Conservation (phyloP, 2,113 vertebrate genomes). For the Eolophus roseicapilla region DNA sequence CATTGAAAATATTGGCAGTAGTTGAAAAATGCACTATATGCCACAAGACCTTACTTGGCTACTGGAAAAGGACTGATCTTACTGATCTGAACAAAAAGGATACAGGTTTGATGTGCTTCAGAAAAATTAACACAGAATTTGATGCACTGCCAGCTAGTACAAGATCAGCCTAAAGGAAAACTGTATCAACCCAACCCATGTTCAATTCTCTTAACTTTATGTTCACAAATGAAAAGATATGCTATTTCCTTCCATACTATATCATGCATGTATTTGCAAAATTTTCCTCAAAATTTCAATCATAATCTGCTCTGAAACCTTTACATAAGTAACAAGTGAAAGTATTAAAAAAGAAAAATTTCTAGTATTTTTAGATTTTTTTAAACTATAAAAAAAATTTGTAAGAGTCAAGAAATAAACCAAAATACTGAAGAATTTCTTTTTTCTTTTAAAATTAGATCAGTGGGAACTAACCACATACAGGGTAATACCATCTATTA, state of each 20-base stretch:
- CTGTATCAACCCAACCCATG: neutral
- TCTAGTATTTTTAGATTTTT: neutral
- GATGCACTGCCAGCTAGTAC: neutral
- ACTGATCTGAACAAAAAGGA: neutral
- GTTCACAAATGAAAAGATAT: neutral
- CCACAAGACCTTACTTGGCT: neutral
- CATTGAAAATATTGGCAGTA: neutral
- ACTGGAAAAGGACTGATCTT: neutral
- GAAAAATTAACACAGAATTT: neutral
- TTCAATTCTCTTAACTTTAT: neutral
- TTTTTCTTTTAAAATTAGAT: neutral
- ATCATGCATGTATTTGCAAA: neutral
- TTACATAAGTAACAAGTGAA: neutral
- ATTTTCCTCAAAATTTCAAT: neutral
- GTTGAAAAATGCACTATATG: neutral
- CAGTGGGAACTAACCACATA: neutral
- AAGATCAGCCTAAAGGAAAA: neutral
- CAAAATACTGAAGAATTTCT: neutral
- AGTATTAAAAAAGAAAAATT: neutral
- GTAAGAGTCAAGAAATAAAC: neutral
- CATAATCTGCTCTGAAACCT: neutral
- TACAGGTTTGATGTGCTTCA: neutral
- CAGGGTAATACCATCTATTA: neutral
- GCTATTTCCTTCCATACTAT: neutral
- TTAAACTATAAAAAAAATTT: neutral